Evolutionary conservation across 2,888 invertebrate species (phyloP), one percentile per base, ranked within the genome.

Genomic region (Drosophila anceps): DNA sequence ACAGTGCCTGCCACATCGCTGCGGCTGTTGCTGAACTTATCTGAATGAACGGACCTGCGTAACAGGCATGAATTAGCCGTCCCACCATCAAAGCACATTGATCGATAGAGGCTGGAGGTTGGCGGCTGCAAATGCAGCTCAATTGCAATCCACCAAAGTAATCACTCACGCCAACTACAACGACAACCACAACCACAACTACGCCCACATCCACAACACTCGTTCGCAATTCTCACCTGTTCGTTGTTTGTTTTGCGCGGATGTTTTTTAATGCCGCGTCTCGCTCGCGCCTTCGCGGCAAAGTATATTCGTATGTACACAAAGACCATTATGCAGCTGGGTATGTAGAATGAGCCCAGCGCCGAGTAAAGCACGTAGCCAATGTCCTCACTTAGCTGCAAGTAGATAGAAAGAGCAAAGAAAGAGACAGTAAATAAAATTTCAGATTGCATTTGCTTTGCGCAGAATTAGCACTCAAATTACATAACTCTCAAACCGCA

Each of bases 241-340:
- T 93, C 93, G 91, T 92, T 93, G 90, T 93, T 92, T 81, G 91
- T 86, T 92, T 93, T 93, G 84, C 96, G 94, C 31, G 96, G 96
- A 82, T 96, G 95, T 92, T 97, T 97, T 90, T 96, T 94, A 81
- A 98, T 97, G 65, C 97, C 97, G 62, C 98, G 94, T 75, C 98
- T 94, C 81, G 98, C 98, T 58, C 98, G 93, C 60, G 97, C 97
- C 93, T 98, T 97, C 58, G 99, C 98, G 44, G 98, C 98, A 94
- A 96, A 97, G 94, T 98, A 99, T 94, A 99, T 99, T 94, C 98
- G 96, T 93, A 98, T 98, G 94, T 99, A 99, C 76, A 99, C 99
- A 94, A 99, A 98, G 92, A 99, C 98, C 99, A 99, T 99, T 93
- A 99, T 98, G 93, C 98, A 98, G 92, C 98, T 98, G 74, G 99